Percentiles rank a stretch among this genome's conserved stretches.
phyloP scores from a whole-genome alignment of 2,113 vertebrate species.

The Periophthalmus modestus region DNA sequence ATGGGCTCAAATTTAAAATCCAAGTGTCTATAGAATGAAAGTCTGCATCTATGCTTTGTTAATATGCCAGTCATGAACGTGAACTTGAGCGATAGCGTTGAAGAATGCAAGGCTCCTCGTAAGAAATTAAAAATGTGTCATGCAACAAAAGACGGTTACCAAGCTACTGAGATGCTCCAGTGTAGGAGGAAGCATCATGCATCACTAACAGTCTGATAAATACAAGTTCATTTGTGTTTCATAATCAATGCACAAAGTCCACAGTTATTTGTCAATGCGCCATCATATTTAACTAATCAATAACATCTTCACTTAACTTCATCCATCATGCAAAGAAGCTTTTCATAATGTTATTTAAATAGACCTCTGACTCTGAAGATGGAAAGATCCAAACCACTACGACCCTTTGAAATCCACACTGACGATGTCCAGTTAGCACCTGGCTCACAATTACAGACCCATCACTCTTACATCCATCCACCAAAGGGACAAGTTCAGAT shows the following conservation, averaged over 20 bases:
- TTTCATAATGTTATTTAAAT: neutral
- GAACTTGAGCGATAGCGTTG: conserved; percentile 43
- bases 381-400: neutral
- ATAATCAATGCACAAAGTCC: neutral
- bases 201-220: neutral
- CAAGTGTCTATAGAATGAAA: conserved; percentile 48
- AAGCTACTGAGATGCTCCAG: neutral
- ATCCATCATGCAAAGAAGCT: neutral
- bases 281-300: neutral
- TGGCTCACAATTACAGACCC: neutral
- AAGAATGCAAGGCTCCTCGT: conserved; percentile 23
- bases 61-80: conserved; percentile 39
- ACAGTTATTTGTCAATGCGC: neutral
- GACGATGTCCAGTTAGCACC: neutral
- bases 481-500: neutral
- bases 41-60: conserved; percentile 42
- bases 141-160: conserved; percentile 7
- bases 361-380: neutral
- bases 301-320: neutral
- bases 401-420: neutral
- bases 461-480: neutral
- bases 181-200: neutral
- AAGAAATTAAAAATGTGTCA: conserved; percentile 47
- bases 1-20: conserved; percentile 52
- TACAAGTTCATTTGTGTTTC: neutral